Percentiles rank a stretch among this genome's conserved stretches.
Conservation (phyloP, 1,140 invertebrate species). For the Lepidotrigona ventralis region DNA sequence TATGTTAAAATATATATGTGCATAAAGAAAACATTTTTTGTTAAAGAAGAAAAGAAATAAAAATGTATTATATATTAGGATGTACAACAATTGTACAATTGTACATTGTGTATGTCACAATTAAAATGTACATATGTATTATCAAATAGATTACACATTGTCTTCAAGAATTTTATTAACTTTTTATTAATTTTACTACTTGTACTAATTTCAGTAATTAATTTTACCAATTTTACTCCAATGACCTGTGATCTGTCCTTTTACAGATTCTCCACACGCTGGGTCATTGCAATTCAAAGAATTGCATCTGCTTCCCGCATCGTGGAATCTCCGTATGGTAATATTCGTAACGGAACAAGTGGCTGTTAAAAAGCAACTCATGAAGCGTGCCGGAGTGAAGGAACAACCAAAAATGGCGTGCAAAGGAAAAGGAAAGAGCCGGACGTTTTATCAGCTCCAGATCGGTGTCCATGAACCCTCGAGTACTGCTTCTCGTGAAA, state of each 20-base stretch:
- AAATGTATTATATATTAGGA: too few relatives aligned
- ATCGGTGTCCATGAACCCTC: constrained; percentile 36
- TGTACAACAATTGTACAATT: too few relatives aligned
- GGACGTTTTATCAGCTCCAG: constrained; percentile 49
- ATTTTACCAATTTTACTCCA: neutral
- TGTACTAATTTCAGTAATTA: too few relatives aligned
- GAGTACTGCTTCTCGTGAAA: constrained; percentile 28
- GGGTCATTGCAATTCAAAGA: neutral
- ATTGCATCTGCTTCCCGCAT: constrained; percentile 11
- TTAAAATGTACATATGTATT: too few relatives aligned
- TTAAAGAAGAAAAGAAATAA: too few relatives aligned
- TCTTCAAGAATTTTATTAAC: too few relatives aligned
- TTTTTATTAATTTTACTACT: too few relatives aligned
- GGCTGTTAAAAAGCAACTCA: constrained; percentile 37
- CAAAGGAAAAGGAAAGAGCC: neutral
- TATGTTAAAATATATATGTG: too few relatives aligned
- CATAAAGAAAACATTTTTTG: too few relatives aligned
- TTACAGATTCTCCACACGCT: constrained; percentile 7
- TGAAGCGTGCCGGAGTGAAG: neutral
- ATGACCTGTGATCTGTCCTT: neutral
- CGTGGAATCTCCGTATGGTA: constrained; percentile 40
- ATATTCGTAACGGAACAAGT: constrained; percentile 61
- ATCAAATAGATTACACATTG: too few relatives aligned
- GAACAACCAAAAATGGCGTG: constrained; percentile 15
- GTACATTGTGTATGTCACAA: too few relatives aligned